Conservation (phyloP, 2,797 vertebrate species). For the Mus spretus region DNA sequence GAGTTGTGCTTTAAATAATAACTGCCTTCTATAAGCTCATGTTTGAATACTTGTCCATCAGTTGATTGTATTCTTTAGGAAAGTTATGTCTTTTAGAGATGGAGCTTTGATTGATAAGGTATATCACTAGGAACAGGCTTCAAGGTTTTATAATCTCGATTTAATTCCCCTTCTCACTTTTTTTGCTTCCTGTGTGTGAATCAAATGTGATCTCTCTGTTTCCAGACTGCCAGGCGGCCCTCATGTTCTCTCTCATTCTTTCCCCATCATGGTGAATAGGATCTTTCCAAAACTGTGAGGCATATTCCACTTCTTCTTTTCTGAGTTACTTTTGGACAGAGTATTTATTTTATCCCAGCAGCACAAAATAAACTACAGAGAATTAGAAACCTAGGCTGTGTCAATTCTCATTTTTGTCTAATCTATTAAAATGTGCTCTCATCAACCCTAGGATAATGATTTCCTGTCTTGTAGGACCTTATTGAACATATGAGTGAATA, state of each 20-base stretch:
- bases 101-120: neutral
- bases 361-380: neutral
- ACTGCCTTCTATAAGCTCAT: neutral
- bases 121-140: neutral
- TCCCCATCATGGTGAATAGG: neutral
- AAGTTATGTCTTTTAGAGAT: neutral
- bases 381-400: neutral
- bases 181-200: neutral
- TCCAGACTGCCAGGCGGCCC: neutral
- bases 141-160: neutral
- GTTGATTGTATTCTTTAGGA: neutral
- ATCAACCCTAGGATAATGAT: neutral
- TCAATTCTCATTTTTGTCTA: constrained; percentile 25
- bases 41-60: neutral
- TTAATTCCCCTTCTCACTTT: neutral
- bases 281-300: neutral
- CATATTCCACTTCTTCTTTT: neutral
- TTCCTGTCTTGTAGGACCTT: neutral
- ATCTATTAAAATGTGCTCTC: neutral
- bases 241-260: neutral
- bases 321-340: neutral
- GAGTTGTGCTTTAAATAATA: neutral
- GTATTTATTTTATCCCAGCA: neutral
- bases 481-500: neutral
- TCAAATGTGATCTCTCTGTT: neutral